Evolutionary conservation across 2,113 vertebrate species (phyloP).

Genomic region (Platichthys flesus): DNA sequence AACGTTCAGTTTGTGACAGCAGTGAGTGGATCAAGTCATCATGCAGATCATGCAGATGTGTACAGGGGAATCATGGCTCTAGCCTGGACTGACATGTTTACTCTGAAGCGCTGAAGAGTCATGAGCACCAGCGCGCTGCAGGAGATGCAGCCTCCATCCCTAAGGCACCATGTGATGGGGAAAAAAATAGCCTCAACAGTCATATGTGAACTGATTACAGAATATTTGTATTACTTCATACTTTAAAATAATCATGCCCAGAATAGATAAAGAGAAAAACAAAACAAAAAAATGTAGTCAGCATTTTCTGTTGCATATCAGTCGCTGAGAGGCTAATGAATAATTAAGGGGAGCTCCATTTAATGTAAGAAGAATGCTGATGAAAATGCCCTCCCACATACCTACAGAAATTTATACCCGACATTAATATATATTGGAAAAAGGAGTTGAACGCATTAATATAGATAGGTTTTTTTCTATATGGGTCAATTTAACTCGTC

Average conservation of each 20-base stretch:
- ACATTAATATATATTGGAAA: slow-evolving; percentile 81
- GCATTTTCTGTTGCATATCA: slow-evolving; percentile 57
- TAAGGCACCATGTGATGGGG: slow-evolving; percentile 18
- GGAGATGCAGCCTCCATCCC: slow-evolving; percentile 19
- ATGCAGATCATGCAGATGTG: slow-evolving; percentile 44
- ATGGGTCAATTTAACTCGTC: slow-evolving; percentile 69
- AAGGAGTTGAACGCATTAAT: slow-evolving; percentile 75
- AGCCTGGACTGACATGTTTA: slow-evolving; percentile 62
- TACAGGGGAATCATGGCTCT: slow-evolving; percentile 36
- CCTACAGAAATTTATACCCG: slow-evolving; percentile 65
- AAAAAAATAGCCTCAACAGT: slow-evolving; percentile 2
- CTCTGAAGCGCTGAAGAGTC: slow-evolving; percentile 35
- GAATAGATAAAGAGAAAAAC: slow-evolving; percentile 25
- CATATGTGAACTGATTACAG: slow-evolving; percentile 17
- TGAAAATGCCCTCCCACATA: slow-evolving; percentile 61
- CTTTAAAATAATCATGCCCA: slow-evolving; percentile 6
- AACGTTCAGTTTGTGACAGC: slow-evolving; percentile 15
- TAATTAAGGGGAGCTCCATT: slow-evolving; percentile 71
- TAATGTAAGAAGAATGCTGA: slow-evolving; percentile 62
- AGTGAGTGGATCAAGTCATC: slow-evolving; percentile 37
- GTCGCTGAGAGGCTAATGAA: slow-evolving; percentile 65
- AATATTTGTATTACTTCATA: slow-evolving; percentile 25
- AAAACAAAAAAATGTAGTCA: slow-evolving; percentile 41
- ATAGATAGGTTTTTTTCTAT: slow-evolving; percentile 75
- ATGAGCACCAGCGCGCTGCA: slow-evolving; percentile 18